Evolutionary conservation across 1,140 invertebrate species (phyloP), one percentile per base, ranked within the genome.

Genomic region (Archivesica marissinica): DNA sequence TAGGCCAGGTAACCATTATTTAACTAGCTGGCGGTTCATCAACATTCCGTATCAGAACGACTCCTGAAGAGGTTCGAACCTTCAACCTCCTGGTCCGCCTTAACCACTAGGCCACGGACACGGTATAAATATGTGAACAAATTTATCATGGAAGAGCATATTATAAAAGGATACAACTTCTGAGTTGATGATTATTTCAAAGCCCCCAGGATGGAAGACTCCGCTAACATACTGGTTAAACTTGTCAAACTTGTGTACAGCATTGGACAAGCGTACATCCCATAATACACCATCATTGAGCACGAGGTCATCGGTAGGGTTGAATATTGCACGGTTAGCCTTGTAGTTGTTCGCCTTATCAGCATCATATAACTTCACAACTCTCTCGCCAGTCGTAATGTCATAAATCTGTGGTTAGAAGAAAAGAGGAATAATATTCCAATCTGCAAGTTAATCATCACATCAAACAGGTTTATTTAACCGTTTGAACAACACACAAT

Each of bases 251-350:
- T 99, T 99, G 93, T 99, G 98, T 64, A 94, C 89, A 11, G 90
- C 86, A 76, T 93, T 92, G 2, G 96, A 96, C 0, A 96, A 96
- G 79, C 97, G 96, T 9, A 99, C 96, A 94, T 99, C 99, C 96
- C 98, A 99, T 0, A 99, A 94, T 1, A 99, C 98, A 41, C 99
- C 99, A 94, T 99, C 99, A 92, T 97, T 98, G 0, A 99, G 94
- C 23, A 99, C 96, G 35, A 99, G 94, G 89, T 99, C 97, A 93
- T 99, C 99, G 17, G 97, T 97, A 85, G 97, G 97, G 93, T 97
- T 97, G 92, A 99, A 99, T 0, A 97, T 98, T 0, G 99, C 99
- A 64, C 97, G 95, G 94, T 99, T 99, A 94, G 97, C 97, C 6
- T 96, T 96, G 93, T 99, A 99, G 89, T 97, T 96, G 94, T 99